These are phyloP conservation scores for Dolichoris vasculosae DNA, from an alignment of 1,140 invertebrate species.

Conservation along the genomic window DNA sequence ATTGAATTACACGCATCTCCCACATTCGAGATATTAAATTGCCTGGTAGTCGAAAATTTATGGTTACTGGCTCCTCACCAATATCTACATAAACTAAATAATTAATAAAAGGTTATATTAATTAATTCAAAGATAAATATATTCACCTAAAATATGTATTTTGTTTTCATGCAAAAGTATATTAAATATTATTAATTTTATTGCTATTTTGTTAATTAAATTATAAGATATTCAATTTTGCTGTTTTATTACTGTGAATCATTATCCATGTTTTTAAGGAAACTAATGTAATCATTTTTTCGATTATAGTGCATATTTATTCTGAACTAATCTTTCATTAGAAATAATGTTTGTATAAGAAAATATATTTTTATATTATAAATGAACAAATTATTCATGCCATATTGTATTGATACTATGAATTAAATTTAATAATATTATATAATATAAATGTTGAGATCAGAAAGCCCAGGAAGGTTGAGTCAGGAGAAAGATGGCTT, in stretches of 20 bases:
- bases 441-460: too few relatives aligned
- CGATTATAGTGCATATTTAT: background rate
- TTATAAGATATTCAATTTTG: background rate
- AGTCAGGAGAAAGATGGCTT: too few relatives aligned
- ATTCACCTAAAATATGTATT: background rate
- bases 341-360: too few relatives aligned
- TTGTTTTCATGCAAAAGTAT: background rate
- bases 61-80: slow-evolving; percentile 73
- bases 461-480: too few relatives aligned
- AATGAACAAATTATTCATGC: too few relatives aligned
- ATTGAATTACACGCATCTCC: slow-evolving; percentile 83
- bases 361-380: too few relatives aligned
- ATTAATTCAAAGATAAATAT: background rate
- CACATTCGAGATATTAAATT: slow-evolving; percentile 80
- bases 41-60: slow-evolving; percentile 77
- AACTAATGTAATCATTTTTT: background rate
- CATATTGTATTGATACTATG: too few relatives aligned
- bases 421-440: too few relatives aligned
- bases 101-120: background rate
- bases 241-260: background rate
- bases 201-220: background rate
- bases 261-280: background rate
- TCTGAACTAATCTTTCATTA: background rate
- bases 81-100: slow-evolving; percentile 81
- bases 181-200: background rate